These are phyloP conservation scores for Oscheius sp. DNA, from an alignment of 2,888 invertebrate genomes.

Conservation along the genomic window DNA sequence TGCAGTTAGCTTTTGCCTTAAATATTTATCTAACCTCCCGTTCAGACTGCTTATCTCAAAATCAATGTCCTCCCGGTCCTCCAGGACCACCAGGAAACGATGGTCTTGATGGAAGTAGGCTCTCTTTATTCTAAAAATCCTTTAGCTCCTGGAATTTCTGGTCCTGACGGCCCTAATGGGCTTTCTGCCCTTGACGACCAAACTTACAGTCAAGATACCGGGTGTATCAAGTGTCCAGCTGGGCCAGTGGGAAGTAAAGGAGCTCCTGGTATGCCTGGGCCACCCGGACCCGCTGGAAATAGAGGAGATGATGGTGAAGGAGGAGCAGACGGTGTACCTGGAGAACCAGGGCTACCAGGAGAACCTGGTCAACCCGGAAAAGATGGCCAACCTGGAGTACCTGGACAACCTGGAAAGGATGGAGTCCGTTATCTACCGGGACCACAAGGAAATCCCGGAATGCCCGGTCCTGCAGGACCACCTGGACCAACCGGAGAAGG, in stretches of 20 bases:
- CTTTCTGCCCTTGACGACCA: constrained; percentile 9
- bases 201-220: constrained; percentile 37
- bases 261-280: constrained; percentile 45
- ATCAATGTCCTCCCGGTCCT: constrained; percentile 52
- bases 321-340: constrained; percentile 18
- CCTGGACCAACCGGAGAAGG: constrained; percentile 49
- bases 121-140: background rate
- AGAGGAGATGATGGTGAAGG: constrained; percentile 5
- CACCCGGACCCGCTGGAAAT: constrained; percentile 40
- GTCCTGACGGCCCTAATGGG: constrained; percentile 1
- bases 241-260: constrained; percentile 50
- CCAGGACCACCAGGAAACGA: constrained; percentile 50
- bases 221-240: constrained; percentile 51
- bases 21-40: background rate
- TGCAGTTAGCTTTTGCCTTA: constrained; percentile 4
- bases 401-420: constrained; percentile 17
- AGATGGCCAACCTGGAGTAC: constrained; percentile 47
- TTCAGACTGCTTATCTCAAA: constrained; percentile 31
- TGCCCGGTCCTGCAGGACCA: constrained; percentile 43
- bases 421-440: constrained; percentile 18
- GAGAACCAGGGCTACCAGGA: constrained; percentile 20
- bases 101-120: constrained; percentile 45
- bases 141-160: background rate
- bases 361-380: constrained; percentile 38
- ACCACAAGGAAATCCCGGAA: constrained; percentile 35